Evolutionary conservation across 2,113 vertebrate species (phyloP), one percentile per base, ranked within the genome.

Genomic region (Limanda limanda): DNA sequence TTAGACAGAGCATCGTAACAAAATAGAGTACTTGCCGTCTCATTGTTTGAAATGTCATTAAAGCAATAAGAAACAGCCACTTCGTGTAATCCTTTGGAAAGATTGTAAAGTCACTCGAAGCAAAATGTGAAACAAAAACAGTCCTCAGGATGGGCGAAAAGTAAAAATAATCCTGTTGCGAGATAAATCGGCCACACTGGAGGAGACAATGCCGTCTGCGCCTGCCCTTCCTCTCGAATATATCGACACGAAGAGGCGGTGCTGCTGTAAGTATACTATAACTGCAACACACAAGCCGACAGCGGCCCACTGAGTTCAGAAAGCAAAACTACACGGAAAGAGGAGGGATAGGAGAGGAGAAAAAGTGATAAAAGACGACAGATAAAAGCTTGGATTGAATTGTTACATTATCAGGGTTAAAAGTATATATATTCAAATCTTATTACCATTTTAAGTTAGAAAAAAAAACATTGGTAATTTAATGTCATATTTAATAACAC

Each of bases 21-120:
- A 65, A 73, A 35, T 85, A 65, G n/a, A 83, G 76, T 74, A 89
- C 88, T 89, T 88, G 90, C 90, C 88, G 76, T 76, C 21, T 80
- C 88, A 89, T 91, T 87, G 52, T 86, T 65, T 59, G 1, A 65
- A 31, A 63, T 68, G 0, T 17, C 18, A 0, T 13, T 17, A 27
- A 27, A 4, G 11, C 1, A 56, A 1, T 1, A 76, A 10, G 3
- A 48, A 71, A 27, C 1, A 1, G 7, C 1, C 40, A 4, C 0
- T 0, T 57, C 18, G 0, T 52, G 62, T 51, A 21, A 72, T 76
- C 62, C 31, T 1, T 21, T 37, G 31, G 1, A 31, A 52, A 13
- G 4, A 2, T 8, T 0, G 3, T 6, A 31, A 0, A 0, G 5
- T 0, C 2, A 42, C 40, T 23, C 4, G 5, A 37, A 68, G 6